These are phyloP conservation scores for Aelia acuminata DNA, from an alignment of 2,888 invertebrate genomes.

Conservation along the genomic window DNA sequence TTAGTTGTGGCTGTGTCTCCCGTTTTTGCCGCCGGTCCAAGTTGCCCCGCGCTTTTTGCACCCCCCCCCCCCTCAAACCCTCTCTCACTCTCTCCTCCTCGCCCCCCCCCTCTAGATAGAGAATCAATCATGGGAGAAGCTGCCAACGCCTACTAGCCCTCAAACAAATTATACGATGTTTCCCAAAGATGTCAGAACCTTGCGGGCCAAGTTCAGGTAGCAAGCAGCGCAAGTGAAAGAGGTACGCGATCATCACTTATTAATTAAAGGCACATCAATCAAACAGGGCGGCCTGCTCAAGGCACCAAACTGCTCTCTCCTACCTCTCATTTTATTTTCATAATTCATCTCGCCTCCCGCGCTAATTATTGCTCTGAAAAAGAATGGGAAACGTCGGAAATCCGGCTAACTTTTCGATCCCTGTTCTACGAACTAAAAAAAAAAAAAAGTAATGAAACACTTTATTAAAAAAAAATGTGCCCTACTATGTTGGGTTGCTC, in stretches of 20 bases:
- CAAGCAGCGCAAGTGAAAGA: slow-evolving; percentile 51
- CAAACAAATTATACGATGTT: slow-evolving; percentile 56
- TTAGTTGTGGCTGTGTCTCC: slow-evolving; percentile 43
- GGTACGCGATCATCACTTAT: slow-evolving; percentile 52
- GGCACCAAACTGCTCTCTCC: slow-evolving; percentile 7
- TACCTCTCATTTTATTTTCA: slow-evolving; percentile 59
- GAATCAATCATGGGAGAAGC: slow-evolving; percentile 52
- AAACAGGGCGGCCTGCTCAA: slow-evolving; percentile 47
- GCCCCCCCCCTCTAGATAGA: slow-evolving; percentile 37
- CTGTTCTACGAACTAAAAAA: neutral
- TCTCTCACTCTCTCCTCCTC: too few species aligned
- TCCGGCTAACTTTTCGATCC: neutral
- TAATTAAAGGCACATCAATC: slow-evolving; percentile 57
- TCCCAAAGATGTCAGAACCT: slow-evolving; percentile 54
- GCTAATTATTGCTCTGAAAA: slow-evolving; percentile 22
- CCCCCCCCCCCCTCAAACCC: neutral
- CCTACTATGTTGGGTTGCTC: too few species aligned
- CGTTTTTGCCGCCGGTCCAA: slow-evolving; percentile 28
- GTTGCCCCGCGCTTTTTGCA: neutral
- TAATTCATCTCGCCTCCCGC: slow-evolving; percentile 48
- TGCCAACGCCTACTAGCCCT: slow-evolving; percentile 49
- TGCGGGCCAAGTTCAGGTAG: slow-evolving; percentile 49
- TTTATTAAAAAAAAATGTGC: too few species aligned
- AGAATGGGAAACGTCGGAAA: slow-evolving; percentile 1
- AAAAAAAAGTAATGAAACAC: too few species aligned